Evolutionary conservation across 2,797 vertebrate genomes (phyloP).

Genomic region (Alfaro cultratus): DNA sequence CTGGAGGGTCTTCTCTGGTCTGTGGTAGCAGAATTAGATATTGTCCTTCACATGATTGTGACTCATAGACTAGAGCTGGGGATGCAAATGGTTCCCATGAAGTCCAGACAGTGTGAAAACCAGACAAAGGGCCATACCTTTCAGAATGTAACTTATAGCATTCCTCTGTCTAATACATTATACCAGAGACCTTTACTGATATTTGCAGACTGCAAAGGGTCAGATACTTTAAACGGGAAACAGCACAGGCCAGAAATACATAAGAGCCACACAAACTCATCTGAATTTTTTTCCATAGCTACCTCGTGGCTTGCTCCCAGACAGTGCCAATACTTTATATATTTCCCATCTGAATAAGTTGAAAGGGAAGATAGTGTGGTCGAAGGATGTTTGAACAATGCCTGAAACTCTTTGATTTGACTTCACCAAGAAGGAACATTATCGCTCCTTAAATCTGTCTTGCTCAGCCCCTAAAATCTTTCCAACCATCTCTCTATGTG

Average conservation of each 20-base stretch:
- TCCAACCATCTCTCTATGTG: constrained; percentile 40
- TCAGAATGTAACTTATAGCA: constrained; percentile 66
- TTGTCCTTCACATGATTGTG: constrained; percentile 50
- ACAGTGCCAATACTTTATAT: constrained; percentile 68
- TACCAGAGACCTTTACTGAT: constrained; percentile 60
- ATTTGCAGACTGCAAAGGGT: constrained; percentile 68
- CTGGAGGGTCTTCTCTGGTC: constrained; percentile 56
- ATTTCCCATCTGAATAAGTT: constrained; percentile 61
- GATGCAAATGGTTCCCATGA: constrained; percentile 63
- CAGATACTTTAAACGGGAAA: constrained; percentile 63
- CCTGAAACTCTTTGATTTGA: constrained; percentile 55
- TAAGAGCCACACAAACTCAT: constrained; percentile 44
- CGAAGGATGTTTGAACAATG: constrained; percentile 45
- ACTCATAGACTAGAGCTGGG: constrained; percentile 39
- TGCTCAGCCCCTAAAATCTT: constrained; percentile 44
- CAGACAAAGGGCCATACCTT: constrained; percentile 54
- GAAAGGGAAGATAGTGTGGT: constrained; percentile 30
- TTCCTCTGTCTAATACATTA: constrained; percentile 68
- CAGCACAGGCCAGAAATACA: constrained; percentile 57
- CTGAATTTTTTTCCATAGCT: constrained; percentile 37
- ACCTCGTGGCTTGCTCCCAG: constrained; percentile 28
- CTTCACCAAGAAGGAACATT: constrained; percentile 27
- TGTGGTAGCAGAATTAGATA: constrained; percentile 56
- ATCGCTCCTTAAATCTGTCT: constrained; percentile 53
- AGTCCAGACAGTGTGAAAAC: constrained; percentile 46